Conservation (phyloP, 2,888 invertebrate genomes). For the Biston betularia region DNA sequence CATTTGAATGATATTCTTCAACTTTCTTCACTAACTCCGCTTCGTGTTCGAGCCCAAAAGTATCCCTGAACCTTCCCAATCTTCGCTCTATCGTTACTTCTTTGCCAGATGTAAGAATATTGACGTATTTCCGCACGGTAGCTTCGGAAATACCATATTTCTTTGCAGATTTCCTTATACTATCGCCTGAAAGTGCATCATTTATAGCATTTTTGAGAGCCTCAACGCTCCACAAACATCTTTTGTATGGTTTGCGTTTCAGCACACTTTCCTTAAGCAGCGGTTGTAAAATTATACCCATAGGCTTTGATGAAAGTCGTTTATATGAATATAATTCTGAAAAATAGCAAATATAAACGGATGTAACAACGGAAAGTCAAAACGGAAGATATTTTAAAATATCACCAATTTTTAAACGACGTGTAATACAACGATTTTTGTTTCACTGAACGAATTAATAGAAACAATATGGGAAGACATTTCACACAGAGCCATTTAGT, state of each 20-base stretch:
- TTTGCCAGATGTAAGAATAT: background rate
- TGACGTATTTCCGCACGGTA: constrained; percentile 6
- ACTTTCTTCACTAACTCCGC: constrained; percentile 1
- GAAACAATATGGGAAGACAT: too few relatives aligned
- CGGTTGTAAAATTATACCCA: background rate
- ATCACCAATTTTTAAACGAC: background rate
- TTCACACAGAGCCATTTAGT: too few relatives aligned
- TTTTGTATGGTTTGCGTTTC: background rate
- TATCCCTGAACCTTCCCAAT: background rate
- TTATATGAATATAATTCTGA: background rate
- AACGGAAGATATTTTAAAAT: background rate
- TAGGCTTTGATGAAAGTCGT: background rate
- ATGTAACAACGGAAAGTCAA: background rate
- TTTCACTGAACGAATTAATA: background rate
- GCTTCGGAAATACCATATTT: constrained; percentile 2
- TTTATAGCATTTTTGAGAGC: background rate
- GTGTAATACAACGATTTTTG: too few relatives aligned
- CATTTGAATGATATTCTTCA: background rate
- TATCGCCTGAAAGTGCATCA: background rate
- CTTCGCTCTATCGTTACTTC: background rate
- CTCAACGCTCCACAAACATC: background rate
- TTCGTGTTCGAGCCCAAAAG: background rate
- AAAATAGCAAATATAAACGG: background rate
- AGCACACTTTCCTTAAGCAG: too few relatives aligned
- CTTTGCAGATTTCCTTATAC: constrained; percentile 2